phyloP scores from a whole-genome alignment of 2,797 vertebrate genomes.

The Xiphophorus birchmanni region DNA sequence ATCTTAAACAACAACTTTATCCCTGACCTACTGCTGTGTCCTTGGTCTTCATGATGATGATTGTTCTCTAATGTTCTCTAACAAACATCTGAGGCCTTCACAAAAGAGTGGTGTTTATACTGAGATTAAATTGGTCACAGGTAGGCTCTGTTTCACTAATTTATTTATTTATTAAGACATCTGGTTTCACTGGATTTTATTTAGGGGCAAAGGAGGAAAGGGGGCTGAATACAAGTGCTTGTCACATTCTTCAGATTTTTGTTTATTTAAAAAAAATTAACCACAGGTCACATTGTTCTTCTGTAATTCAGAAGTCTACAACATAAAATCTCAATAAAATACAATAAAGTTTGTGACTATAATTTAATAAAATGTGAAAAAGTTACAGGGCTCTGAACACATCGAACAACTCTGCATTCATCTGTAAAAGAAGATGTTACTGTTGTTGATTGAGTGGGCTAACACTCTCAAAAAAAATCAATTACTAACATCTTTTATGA shows the following conservation, averaged over 20 bases:
- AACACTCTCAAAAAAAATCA: not conserved
- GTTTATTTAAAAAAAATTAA: too few relatives aligned
- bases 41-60: not conserved
- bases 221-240: not conserved
- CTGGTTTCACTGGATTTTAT: not conserved
- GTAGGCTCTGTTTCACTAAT: not conserved
- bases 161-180: not conserved
- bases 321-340: not conserved
- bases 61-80: not conserved
- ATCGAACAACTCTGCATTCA: not conserved
- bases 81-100: not conserved
- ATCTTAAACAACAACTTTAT: not conserved
- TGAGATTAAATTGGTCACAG: not conserved
- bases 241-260: not conserved
- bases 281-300: too few relatives aligned
- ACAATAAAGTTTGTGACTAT: not conserved
- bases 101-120: not conserved
- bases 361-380: not conserved
- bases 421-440: not conserved
- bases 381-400: not conserved
- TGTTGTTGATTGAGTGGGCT: too few relatives aligned
- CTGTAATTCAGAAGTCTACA: too few relatives aligned
- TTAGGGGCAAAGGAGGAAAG: not conserved
- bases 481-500: not conserved
- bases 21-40: not conserved